phyloP scores from a whole-genome alignment of 1,140 invertebrate genomes.

The Portunus trituberculatus region DNA sequence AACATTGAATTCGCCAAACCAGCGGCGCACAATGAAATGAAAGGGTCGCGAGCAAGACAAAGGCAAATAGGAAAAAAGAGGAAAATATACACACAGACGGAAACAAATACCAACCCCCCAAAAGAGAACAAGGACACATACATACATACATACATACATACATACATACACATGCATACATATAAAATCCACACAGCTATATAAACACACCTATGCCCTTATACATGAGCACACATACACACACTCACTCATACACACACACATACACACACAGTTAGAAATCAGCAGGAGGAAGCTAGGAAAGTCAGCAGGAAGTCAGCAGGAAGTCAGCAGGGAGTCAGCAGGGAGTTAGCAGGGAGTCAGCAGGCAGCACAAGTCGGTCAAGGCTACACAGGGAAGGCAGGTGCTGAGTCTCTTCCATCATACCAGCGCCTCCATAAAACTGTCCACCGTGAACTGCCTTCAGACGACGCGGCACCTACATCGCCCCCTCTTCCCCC shows the following conservation, averaged over 20 bases:
- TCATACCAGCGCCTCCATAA: too few relatives aligned
- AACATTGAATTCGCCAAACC: not conserved
- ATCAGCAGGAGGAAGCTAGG: not conserved
- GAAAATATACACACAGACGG: not conserved
- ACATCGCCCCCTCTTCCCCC: not conserved
- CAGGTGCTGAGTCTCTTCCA: too few relatives aligned
- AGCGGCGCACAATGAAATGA: not conserved
- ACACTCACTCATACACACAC: conserved; percentile 32
- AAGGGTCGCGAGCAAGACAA: conserved; percentile 6
- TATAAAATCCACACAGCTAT: not conserved
- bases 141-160: conserved; percentile 3
- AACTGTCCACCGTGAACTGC: too few relatives aligned
- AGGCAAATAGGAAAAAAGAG: not conserved
- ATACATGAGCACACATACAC: conserved; percentile 31
- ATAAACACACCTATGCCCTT: not conserved
- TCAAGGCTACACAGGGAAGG: too few relatives aligned
- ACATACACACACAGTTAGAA: not conserved
- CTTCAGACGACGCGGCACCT: too few relatives aligned
- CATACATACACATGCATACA: not conserved
- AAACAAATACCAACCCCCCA: not conserved
- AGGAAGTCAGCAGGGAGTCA: too few relatives aligned
- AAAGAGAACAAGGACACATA: not conserved
- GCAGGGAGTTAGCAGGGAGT: too few relatives aligned
- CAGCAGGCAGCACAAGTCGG: too few relatives aligned
- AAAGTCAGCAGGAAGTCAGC: too few relatives aligned